Base-by-base conservation (phyloP, 2,113 vertebrate species). In the Columbina picui region DNA sequence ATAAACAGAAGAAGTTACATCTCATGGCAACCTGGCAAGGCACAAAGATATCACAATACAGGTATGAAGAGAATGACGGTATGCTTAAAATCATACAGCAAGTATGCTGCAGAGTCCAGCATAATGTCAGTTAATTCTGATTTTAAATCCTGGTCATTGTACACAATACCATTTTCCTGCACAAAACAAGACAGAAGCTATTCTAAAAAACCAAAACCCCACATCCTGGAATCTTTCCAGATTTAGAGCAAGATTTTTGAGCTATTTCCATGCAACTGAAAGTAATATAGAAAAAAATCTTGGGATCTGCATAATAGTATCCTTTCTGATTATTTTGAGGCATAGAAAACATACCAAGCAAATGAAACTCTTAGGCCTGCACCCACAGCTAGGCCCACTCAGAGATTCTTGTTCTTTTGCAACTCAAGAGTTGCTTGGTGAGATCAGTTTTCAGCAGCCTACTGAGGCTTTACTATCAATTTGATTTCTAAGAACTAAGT, bases 301-400 rank as follows among this genome's bases (percentile, higher is more conserved):
- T 76, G 49, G 53, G 67, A 71, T 96, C 49, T 83, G 39, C 75
- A 69, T 80, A 90, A 87, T 59, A 82, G 63, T 70, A 83, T 86
- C 59, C 57, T 93, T 96, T 63, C 55, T 70, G 90, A 85, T 86
- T 85, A 94, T 74, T 88, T 5, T 81, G 71, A 90, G 85, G 76
- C 75, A 67, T 25, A 77, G 75, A 83, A 95, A 94, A 94, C 74
- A 96, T 94, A 85, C 57, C 95, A 96, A 85, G 59, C 55, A 95
- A 95, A 90, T 84, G 22, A 91, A 90, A 93, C 43, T 79, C 34
- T 70, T 25, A 55, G 34, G 41, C 16, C 21, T 86, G 69, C 81
- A 94, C 78, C 84, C 91, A 91, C 82, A 91, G 64, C 29, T n/a
- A 88, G 67, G 50, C 87, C 50, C 65, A 79, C 84, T 94, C 70